Percentiles rank a stretch among this genome's conserved stretches.
phyloP scores from a whole-genome alignment of 2,888 invertebrate genomes.

The Agrenia bidenticulata region DNA sequence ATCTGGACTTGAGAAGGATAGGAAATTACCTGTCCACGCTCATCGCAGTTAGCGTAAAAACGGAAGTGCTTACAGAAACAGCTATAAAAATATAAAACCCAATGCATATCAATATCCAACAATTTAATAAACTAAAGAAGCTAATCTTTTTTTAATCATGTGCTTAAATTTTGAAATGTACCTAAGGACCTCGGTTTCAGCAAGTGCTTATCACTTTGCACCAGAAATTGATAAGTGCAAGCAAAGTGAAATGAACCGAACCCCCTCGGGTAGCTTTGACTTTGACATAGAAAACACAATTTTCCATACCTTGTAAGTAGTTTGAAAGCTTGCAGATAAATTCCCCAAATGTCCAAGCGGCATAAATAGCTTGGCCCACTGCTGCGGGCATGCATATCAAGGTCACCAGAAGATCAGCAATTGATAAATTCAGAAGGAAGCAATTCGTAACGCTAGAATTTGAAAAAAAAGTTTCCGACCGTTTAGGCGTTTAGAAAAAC shows the following conservation, averaged over 20 bases:
- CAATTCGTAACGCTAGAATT: constrained; percentile 25
- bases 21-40: constrained; percentile 27
- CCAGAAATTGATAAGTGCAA: too few relatives aligned
- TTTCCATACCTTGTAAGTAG: constrained; percentile 28
- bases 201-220: too few relatives aligned
- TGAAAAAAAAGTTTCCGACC: too few relatives aligned
- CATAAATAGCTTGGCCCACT: constrained; percentile 8
- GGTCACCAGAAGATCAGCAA: constrained; percentile 26
- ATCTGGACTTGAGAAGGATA: too few relatives aligned
- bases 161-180: too few relatives aligned
- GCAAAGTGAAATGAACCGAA: too few relatives aligned
- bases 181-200: too few relatives aligned
- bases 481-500: too few relatives aligned
- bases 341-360: constrained; percentile 20
- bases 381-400: constrained; percentile 27
- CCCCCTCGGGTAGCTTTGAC: too few relatives aligned
- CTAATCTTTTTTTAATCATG: too few relatives aligned
- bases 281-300: neutral
- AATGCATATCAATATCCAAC: too few relatives aligned
- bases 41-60: constrained; percentile 26
- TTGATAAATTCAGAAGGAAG: constrained; percentile 23
- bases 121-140: too few relatives aligned
- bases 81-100: constrained; percentile 12
- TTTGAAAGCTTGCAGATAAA: constrained; percentile 20
- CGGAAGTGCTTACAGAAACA: constrained; percentile 16